Evolutionary conservation across 1,140 invertebrate species (phyloP).

Genomic region (Drosophila serrata): DNA sequence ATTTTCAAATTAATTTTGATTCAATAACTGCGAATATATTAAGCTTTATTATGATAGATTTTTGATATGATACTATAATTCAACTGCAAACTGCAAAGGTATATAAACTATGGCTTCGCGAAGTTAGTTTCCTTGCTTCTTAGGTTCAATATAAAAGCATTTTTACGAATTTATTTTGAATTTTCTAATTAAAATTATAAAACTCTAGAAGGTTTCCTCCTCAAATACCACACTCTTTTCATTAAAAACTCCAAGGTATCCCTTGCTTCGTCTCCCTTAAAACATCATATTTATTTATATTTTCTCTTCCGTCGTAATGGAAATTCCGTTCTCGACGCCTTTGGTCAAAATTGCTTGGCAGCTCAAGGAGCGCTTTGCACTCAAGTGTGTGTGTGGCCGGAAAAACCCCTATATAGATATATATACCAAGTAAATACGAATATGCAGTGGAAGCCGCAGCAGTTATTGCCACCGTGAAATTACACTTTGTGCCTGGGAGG

Average conservation of each 20-base stretch:
- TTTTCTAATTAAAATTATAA: background rate
- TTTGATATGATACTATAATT: too few relatives aligned
- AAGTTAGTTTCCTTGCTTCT: too few relatives aligned
- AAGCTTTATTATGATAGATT: too few relatives aligned
- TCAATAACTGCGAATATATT: too few relatives aligned
- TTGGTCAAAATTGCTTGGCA: slow-evolving; percentile 23
- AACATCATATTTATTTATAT: background rate
- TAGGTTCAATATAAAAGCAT: too few relatives aligned
- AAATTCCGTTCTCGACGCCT: slow-evolving; percentile 30
- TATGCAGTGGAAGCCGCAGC: slow-evolving; percentile 20
- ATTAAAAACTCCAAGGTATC: background rate
- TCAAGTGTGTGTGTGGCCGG: slow-evolving; percentile 42
- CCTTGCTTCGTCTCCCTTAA: background rate
- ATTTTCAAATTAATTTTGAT: too few relatives aligned
- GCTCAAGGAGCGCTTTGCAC: slow-evolving; percentile 49
- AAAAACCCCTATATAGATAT: slow-evolving; percentile 30
- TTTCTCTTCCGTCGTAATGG: slow-evolving; percentile 5
- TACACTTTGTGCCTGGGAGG: slow-evolving; percentile 60
- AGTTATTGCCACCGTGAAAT: slow-evolving; percentile 59
- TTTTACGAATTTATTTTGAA: background rate
- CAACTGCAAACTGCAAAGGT: too few relatives aligned
- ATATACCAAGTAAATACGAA: slow-evolving; percentile 2
- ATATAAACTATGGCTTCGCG: too few relatives aligned
- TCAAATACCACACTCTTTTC: background rate
- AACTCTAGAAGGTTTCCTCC: background rate